phyloP scores from a whole-genome alignment of 2,888 invertebrate species.

The Ochropacha duplaris region DNA sequence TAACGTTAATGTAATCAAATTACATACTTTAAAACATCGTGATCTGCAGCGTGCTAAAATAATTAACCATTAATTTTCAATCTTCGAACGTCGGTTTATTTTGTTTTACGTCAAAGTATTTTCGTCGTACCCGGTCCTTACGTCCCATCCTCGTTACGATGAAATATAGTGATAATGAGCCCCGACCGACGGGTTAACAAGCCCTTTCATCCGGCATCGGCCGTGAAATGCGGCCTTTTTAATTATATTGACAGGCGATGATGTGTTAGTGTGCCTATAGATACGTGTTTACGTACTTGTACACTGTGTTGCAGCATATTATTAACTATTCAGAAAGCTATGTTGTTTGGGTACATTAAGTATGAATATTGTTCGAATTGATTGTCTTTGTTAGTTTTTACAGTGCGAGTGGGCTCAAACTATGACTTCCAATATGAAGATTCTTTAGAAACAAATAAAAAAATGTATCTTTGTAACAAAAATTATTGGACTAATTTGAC shows the following conservation, averaged over 20 bases:
- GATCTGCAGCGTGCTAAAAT: not conserved
- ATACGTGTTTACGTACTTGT: slow-evolving; percentile 7
- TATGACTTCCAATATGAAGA: no score
- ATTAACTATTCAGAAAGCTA: not conserved
- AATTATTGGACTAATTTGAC: no score
- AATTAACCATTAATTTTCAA: slow-evolving; percentile 1
- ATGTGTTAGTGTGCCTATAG: slow-evolving; percentile 32
- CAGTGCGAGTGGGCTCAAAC: not conserved
- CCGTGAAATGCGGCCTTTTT: slow-evolving; percentile 56
- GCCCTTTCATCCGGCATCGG: slow-evolving; percentile 59
- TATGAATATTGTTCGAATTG: not conserved
- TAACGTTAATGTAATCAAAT: not conserved
- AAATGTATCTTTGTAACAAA: no score
- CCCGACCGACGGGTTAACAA: slow-evolving; percentile 59
- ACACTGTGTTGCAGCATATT: slow-evolving; percentile 9
- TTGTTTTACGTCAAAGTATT: slow-evolving; percentile 32
- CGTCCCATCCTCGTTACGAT: slow-evolving; percentile 53
- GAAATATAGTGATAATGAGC: slow-evolving; percentile 65
- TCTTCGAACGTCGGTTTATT: slow-evolving; percentile 5
- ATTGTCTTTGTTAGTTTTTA: not conserved
- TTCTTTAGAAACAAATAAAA: no score
- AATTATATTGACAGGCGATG: slow-evolving; percentile 70
- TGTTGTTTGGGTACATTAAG: not conserved
- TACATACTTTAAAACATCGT: not conserved
- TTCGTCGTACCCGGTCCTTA: slow-evolving; percentile 30